Evolutionary conservation across 2,888 invertebrate species (phyloP).

Genomic region (Drosophila melanosoma): DNA sequence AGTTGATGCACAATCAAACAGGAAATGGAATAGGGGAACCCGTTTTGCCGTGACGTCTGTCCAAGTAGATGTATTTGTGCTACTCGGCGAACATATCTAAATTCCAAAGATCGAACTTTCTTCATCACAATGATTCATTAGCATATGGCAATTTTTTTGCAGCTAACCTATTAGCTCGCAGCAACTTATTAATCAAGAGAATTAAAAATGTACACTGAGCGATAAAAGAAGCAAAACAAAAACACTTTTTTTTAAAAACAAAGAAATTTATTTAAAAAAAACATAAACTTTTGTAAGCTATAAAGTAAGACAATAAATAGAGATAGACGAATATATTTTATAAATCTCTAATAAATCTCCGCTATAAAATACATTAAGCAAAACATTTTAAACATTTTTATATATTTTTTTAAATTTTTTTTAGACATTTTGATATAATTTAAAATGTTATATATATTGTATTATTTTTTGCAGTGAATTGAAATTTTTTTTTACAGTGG

Average conservation of each 20-base stretch:
- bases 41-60: constrained; percentile 56
- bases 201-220: constrained; percentile 29
- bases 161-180: constrained; percentile 56
- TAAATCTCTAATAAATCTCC: background rate
- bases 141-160: constrained; percentile 61
- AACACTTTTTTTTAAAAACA: background rate
- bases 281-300: background rate
- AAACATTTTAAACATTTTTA: background rate
- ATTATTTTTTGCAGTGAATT: background rate
- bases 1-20: constrained; percentile 12
- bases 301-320: background rate
- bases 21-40: constrained; percentile 32
- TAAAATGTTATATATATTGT: background rate
- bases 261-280: background rate
- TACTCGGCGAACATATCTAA: constrained; percentile 47
- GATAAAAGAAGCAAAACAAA: background rate
- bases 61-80: constrained; percentile 50
- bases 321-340: background rate
- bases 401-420: background rate
- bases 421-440: background rate
- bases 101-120: constrained; percentile 54
- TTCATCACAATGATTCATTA: constrained; percentile 54
- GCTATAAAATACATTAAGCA: background rate
- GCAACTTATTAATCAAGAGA: constrained; percentile 52
- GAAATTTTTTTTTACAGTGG: background rate